phyloP scores from a whole-genome alignment of 2,113 vertebrate genomes.

The Syrrhaptes paradoxus region DNA sequence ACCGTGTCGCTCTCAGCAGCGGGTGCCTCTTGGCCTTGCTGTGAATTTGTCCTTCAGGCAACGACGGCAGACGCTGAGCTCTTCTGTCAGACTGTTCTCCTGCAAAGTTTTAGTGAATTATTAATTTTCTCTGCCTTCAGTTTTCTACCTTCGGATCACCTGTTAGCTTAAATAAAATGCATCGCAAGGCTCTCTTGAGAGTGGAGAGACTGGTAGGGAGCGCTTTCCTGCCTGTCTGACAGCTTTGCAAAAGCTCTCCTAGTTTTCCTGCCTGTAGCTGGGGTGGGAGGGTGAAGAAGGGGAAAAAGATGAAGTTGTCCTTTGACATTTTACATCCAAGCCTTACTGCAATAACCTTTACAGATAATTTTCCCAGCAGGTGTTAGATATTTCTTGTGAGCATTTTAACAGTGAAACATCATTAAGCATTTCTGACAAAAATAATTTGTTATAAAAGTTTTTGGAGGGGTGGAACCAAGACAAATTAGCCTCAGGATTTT shows the following conservation, averaged over 20 bases:
- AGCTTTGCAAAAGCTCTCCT: not conserved
- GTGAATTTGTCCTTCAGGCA: not conserved
- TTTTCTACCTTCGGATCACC: conserved; percentile 45
- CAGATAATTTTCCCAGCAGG: conserved; percentile 67
- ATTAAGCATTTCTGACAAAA: conserved; percentile 50
- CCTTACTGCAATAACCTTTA: conserved; percentile 60
- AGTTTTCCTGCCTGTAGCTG: not conserved
- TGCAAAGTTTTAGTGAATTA: conserved; percentile 36
- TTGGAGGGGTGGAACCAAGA: conserved; percentile 29
- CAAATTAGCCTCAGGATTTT: conserved; percentile 38
- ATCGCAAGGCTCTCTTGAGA: not conserved
- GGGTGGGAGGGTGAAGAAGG: not conserved
- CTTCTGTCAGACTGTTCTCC: not conserved
- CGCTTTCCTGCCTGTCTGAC: conserved; percentile 1
- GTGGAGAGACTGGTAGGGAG: conserved; percentile 31
- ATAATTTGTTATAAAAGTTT: conserved; percentile 58
- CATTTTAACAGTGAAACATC: conserved; percentile 61
- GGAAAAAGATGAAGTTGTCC: conserved; percentile 6
- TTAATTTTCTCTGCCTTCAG: conserved; percentile 48
- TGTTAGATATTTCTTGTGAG: conserved; percentile 56
- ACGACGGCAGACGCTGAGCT: not conserved
- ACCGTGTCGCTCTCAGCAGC: fast-evolving
- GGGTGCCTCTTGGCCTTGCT: not conserved
- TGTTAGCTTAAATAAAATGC: conserved; percentile 58
- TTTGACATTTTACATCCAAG: conserved; percentile 59